These are phyloP conservation scores for Colistium nudipinnis DNA, from an alignment of 2,113 vertebrate species.

Conservation along the genomic window DNA sequence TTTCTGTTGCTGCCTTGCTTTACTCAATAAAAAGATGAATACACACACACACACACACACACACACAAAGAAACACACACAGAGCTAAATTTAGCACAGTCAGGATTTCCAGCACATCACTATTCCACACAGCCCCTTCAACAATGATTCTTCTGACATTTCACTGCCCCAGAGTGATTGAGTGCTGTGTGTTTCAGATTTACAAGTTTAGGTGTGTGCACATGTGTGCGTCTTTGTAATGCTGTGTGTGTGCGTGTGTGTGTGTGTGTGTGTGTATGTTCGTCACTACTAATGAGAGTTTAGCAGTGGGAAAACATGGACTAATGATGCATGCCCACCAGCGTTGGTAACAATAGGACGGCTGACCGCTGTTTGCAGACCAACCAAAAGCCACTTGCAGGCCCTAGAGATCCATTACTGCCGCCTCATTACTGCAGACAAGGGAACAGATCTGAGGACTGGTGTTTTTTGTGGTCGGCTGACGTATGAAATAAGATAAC, in stretches of 20 bases:
- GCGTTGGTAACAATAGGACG: constrained; percentile 29
- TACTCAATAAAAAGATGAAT: constrained; percentile 2
- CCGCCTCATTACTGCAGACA: constrained; percentile 61
- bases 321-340: constrained; percentile 69
- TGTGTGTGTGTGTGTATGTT: constrained; percentile 22
- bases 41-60: constrained; percentile 11
- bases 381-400: constrained; percentile 28
- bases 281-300: constrained; percentile 62
- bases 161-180: constrained; percentile 32
- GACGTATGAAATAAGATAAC: constrained; percentile 22
- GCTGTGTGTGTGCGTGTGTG: constrained; percentile 4
- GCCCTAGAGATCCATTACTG: constrained; percentile 56
- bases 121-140: constrained; percentile 38
- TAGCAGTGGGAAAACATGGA: constrained; percentile 52
- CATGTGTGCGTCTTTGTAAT: background rate
- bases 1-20: constrained; percentile 11
- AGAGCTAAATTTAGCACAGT: constrained; percentile 33
- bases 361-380: constrained; percentile 46
- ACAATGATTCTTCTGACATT: constrained; percentile 55
- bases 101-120: constrained; percentile 37
- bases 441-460: constrained; percentile 40
- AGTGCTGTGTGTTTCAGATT: constrained; percentile 30
- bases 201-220: constrained; percentile 14
- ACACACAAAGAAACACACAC: constrained; percentile 10
- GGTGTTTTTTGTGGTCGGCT: background rate